These are phyloP conservation scores for Bhutanitis thaidina DNA, from an alignment of 2,888 invertebrate genomes.

Conservation along the genomic window DNA sequence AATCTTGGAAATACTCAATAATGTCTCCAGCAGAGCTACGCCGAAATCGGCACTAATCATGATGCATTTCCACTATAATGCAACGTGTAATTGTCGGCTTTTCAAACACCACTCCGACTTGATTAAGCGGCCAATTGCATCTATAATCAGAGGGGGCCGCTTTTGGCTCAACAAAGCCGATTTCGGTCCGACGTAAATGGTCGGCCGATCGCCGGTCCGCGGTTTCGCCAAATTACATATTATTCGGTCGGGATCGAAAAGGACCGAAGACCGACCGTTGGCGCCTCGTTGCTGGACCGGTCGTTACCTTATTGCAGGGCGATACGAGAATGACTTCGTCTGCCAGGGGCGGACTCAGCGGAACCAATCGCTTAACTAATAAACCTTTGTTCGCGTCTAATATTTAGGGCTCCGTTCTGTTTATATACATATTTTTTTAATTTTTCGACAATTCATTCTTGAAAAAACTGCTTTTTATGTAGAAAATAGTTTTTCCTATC, in stretches of 20 bases:
- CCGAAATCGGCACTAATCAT: too few relatives aligned
- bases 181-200: slow-evolving; percentile 38
- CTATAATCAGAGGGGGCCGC: slow-evolving; percentile 14
- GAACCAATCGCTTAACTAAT: slow-evolving; percentile 20
- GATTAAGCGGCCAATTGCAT: slow-evolving; percentile 10
- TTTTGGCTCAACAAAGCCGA: slow-evolving; percentile 10
- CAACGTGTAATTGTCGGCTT: background rate
- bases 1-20: too few relatives aligned
- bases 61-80: too few relatives aligned
- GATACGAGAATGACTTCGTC: slow-evolving; percentile 16
- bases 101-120: background rate
- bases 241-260: slow-evolving; percentile 45
- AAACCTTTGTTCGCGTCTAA: slow-evolving; percentile 2
- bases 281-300: slow-evolving; percentile 61
- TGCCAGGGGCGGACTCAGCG: slow-evolving; percentile 40
- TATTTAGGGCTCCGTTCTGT: background rate
- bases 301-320: slow-evolving; percentile 64
- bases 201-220: slow-evolving; percentile 48
- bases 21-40: too few relatives aligned
- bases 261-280: slow-evolving; percentile 62
- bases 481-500: too few relatives aligned
- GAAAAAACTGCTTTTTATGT: too few relatives aligned
- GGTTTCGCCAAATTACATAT: slow-evolving; percentile 67
- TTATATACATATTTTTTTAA: too few relatives aligned
- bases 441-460: too few relatives aligned